Conservation (phyloP, 2,888 invertebrate genomes). For the Hirtodrosophila cameraria region DNA sequence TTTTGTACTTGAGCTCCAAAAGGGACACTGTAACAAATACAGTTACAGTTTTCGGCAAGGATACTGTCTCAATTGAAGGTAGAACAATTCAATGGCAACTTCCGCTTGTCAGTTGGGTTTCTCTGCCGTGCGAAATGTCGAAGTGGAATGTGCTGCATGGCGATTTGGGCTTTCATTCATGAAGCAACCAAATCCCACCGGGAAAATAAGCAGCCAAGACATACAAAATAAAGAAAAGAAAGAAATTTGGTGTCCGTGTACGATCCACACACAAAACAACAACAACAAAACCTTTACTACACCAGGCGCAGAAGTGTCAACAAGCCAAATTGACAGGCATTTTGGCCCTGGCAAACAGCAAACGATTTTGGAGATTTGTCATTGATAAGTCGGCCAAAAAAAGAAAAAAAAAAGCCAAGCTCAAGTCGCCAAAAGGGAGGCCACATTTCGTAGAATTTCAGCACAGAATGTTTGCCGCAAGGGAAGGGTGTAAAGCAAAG, state of each 20-base stretch:
- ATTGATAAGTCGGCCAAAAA: slow-evolving; percentile 72
- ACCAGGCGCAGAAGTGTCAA: slow-evolving; percentile 73
- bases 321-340: slow-evolving; percentile 75
- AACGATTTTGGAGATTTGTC: slow-evolving; percentile 80
- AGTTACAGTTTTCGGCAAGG: slow-evolving; percentile 10
- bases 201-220: slow-evolving; percentile 70
- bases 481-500: slow-evolving; percentile 29
- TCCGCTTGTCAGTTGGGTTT: slow-evolving; percentile 69
- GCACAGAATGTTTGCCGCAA: slow-evolving; percentile 31
- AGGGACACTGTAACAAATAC: slow-evolving; percentile 11
- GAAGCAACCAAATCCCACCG: slow-evolving; percentile 72
- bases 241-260: slow-evolving; percentile 39
- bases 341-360: slow-evolving; percentile 65
- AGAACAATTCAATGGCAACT: slow-evolving; percentile 57
- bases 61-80: slow-evolving; percentile 69
- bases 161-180: slow-evolving; percentile 72
- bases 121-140: too few species aligned
- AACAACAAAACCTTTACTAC: slow-evolving; percentile 60
- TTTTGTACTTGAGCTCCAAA: slow-evolving; percentile 11
- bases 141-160: slow-evolving; percentile 47
- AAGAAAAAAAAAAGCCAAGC: not conserved
- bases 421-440: slow-evolving; percentile 43
- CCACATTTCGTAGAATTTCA: slow-evolving; percentile 64
- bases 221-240: slow-evolving; percentile 32
- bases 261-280: too few species aligned